phyloP scores from a whole-genome alignment of 1,140 invertebrate species.

The Bombus pascuorum region DNA sequence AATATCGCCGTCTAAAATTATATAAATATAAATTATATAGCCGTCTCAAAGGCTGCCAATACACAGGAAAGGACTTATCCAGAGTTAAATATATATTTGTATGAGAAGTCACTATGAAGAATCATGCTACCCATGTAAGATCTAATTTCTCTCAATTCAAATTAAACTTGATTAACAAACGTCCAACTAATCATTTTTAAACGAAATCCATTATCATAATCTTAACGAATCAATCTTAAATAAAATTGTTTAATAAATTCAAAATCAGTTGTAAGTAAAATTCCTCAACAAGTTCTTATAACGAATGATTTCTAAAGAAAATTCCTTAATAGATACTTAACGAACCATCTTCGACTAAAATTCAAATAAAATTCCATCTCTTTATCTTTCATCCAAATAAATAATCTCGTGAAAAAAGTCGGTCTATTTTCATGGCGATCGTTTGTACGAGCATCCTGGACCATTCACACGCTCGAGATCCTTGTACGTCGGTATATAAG shows the following conservation, averaged over 20 bases:
- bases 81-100: too few relatives aligned
- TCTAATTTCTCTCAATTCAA: too few relatives aligned
- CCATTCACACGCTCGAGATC: background rate
- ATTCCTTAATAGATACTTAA: background rate
- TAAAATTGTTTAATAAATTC: too few relatives aligned
- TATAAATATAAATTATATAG: too few relatives aligned
- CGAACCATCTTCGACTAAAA: background rate
- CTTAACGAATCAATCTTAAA: too few relatives aligned
- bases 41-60: rapidly evolving
- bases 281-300: background rate
- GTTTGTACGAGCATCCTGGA: background rate
- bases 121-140: too few relatives aligned
- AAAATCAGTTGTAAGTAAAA: background rate
- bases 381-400: background rate
- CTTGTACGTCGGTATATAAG: background rate
- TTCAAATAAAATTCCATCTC: background rate
- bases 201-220: too few relatives aligned
- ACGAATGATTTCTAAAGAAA: background rate
- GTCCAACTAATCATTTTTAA: too few relatives aligned
- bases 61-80: too few relatives aligned
- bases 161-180: too few relatives aligned
- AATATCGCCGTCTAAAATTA: too few relatives aligned
- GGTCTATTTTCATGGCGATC: background rate
- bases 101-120: too few relatives aligned
- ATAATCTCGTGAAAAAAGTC: background rate